These are phyloP conservation scores for Choloepus didactylus DNA, from an alignment of 2,797 vertebrate genomes.

Conservation along the genomic window DNA sequence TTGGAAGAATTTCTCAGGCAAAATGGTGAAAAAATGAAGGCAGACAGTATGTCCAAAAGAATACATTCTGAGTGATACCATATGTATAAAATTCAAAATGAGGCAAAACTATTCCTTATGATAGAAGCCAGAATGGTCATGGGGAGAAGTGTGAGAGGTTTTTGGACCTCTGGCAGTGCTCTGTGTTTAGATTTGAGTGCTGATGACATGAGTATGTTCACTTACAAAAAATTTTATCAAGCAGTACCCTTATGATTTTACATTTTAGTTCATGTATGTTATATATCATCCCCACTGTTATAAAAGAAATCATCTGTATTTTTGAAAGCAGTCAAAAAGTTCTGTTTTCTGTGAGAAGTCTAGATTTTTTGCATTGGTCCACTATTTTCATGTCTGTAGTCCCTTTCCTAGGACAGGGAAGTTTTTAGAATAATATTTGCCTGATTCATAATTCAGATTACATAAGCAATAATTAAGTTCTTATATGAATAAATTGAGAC, in stretches of 20 bases:
- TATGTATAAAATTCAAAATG: no score
- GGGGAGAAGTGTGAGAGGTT: accelerated
- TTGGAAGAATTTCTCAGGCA: not conserved
- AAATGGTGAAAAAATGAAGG: no score
- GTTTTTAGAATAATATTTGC: not conserved
- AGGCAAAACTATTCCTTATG: not conserved
- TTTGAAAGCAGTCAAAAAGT: not conserved
- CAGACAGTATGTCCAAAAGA: no score
- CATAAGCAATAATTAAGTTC: not conserved
- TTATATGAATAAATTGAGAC: not conserved
- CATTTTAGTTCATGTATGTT: not conserved
- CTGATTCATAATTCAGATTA: not conserved
- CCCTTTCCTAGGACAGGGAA: no score
- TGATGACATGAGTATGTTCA: not conserved
- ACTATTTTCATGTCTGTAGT: no score
- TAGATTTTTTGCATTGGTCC: not conserved
- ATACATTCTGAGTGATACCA: accelerated
- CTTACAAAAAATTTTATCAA: not conserved
- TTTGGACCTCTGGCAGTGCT: accelerated
- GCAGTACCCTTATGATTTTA: not conserved
- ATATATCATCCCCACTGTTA: not conserved
- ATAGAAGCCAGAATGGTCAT: not conserved
- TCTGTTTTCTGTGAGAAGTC: not conserved
- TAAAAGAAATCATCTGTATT: not conserved
- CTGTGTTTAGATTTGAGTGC: accelerated